A percentile compares a stretch with the other conserved stretches of the same genome.
These are phyloP conservation scores for Chloroceryle inda DNA, from an alignment of 2,797 vertebrate species.

Conservation along the genomic window DNA sequence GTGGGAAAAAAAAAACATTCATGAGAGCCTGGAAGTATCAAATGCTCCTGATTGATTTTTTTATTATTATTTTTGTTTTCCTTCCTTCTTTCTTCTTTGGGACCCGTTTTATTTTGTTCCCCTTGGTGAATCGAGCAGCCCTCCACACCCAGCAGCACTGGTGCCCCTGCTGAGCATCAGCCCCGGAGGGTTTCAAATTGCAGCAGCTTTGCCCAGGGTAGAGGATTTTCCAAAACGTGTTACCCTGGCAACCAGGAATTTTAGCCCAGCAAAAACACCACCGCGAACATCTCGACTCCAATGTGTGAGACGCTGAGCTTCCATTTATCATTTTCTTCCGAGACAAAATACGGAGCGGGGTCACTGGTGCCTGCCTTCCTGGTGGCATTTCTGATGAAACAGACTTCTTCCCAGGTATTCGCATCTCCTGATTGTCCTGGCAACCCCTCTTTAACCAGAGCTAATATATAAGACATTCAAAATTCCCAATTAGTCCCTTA, in stretches of 20 bases:
- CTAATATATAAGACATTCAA: not conserved
- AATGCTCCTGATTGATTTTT: accelerated
- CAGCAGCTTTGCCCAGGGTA: not conserved
- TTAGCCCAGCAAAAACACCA: slow-evolving; percentile 19
- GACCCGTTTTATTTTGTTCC: not conserved
- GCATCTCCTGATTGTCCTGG: slow-evolving; percentile 40
- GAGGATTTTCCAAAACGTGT: slow-evolving; percentile 49
- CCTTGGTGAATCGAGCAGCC: not conserved
- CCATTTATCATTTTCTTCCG: slow-evolving; percentile 35
- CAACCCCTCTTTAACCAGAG: not conserved
- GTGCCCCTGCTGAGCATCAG: not conserved
- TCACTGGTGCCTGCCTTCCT: not conserved
- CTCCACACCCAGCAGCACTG: not conserved
- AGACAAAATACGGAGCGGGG: not conserved
- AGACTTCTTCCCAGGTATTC: slow-evolving; percentile 18
- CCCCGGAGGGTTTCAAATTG: not conserved
- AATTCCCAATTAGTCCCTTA: slow-evolving; percentile 41
- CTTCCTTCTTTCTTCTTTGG: not conserved
- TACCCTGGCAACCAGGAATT: slow-evolving; percentile 49
- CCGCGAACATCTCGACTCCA: not conserved
- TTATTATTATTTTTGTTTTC: too few species aligned
- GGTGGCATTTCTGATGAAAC: not conserved
- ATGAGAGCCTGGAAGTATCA: not conserved
- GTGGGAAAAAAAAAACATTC: not conserved
- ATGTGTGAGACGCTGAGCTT: not conserved